Evolutionary conservation across 2,113 vertebrate species (phyloP).

Genomic region (Isichthys henryi): DNA sequence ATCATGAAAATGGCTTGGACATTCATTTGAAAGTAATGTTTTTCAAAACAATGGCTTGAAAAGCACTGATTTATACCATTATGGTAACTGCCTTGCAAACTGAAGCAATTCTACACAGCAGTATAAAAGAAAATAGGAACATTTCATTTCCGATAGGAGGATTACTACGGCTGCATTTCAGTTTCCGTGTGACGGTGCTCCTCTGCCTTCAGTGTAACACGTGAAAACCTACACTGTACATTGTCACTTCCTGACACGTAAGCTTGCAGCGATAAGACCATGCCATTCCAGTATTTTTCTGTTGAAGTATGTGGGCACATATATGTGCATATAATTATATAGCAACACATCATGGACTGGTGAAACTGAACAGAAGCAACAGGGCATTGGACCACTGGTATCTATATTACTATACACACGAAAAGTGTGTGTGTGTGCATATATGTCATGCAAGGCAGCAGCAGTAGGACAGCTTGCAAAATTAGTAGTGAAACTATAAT

Average conservation of each 20-base stretch:
- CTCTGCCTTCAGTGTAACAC: conserved; percentile 2
- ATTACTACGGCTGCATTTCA: not conserved
- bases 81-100: conserved; percentile 50
- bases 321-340: conserved; percentile 41
- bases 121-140: conserved; percentile 20
- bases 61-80: conserved; percentile 49
- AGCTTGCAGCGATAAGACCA: conserved; percentile 59
- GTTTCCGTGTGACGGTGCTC: conserved; percentile 18
- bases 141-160: not conserved
- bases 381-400: conserved; percentile 71
- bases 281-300: conserved; percentile 70
- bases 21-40: conserved; percentile 74
- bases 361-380: conserved; percentile 68
- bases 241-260: conserved; percentile 57
- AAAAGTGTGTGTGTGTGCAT: conserved; percentile 34
- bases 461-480: conserved; percentile 75
- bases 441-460: conserved; percentile 73
- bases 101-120: conserved; percentile 48
- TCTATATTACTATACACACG: conserved; percentile 71
- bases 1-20: conserved; percentile 82
- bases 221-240: not conserved
- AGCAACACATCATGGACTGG: conserved; percentile 64
- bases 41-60: conserved; percentile 52
- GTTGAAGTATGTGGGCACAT: conserved; percentile 60
- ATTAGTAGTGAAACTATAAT: conserved; percentile 76